Evolutionary conservation across 2,888 invertebrate genomes (phyloP).

Genomic region (Rhopalosiphum nymphaeae): DNA sequence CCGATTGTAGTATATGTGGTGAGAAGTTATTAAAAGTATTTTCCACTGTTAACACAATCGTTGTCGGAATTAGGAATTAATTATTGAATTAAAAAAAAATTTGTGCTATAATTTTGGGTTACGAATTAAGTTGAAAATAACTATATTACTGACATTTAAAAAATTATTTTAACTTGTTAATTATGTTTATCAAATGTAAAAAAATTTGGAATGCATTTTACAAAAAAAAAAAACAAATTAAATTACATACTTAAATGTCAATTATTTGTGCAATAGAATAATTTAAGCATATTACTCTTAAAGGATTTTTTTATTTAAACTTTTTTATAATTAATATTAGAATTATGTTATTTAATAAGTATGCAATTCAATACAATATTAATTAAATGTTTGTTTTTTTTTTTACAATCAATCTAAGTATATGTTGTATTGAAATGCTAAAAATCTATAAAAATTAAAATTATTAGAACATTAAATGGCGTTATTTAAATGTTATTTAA

Average conservation of each 20-base stretch:
- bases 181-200: background rate
- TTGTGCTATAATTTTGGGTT: background rate
- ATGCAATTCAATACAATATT: background rate
- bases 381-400: background rate
- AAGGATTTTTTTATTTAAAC: background rate
- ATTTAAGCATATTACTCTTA: background rate
- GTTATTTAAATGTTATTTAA: background rate
- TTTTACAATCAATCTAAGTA: background rate
- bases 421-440: background rate
- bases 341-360: slow-evolving; percentile 32
- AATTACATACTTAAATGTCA: slow-evolving; percentile 4
- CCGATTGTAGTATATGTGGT: background rate
- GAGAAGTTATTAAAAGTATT: background rate
- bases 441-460: background rate
- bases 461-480: background rate
- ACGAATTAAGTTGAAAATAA: background rate
- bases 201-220: background rate
- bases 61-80: background rate
- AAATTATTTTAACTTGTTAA: background rate
- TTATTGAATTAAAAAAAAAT: background rate
- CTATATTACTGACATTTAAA: background rate
- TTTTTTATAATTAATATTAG: background rate
- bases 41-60: background rate
- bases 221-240: background rate
- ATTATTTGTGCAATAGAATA: background rate